Evolutionary conservation across 92 coral and sea anemone genomes (phyloP).

Genomic region (Epizoanthus stellaris): DNA sequence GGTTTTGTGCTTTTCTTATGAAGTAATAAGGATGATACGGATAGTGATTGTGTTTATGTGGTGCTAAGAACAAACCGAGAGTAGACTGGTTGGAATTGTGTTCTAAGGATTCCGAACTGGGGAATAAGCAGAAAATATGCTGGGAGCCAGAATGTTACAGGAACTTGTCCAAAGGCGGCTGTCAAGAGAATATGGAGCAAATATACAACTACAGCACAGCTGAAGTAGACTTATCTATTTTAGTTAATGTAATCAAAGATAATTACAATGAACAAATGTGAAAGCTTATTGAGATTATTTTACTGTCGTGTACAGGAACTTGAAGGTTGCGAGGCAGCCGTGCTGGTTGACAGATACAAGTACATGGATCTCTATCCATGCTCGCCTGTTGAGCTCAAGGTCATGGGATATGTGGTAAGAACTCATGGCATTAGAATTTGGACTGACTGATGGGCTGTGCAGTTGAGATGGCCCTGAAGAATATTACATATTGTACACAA

Average conservation of each 20-base stretch:
- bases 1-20: too few species aligned
- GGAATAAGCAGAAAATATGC: too few species aligned
- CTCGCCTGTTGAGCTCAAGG: conserved; percentile 79
- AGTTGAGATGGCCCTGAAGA: too few species aligned
- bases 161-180: too few species aligned
- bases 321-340: conserved; percentile 86
- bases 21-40: too few species aligned
- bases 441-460: neutral
- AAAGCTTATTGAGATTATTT: neutral
- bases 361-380: conserved; percentile 94
- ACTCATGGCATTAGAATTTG: neutral
- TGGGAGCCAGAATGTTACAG: too few species aligned
- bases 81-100: too few species aligned
- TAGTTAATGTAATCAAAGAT: neutral
- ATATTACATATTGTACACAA: too few species aligned
- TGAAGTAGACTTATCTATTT: neutral
- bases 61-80: too few species aligned
- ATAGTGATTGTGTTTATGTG: too few species aligned
- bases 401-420: conserved; percentile 95
- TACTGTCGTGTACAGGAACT: conserved; percentile 64
- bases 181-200: too few species aligned
- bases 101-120: too few species aligned
- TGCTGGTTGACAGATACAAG: conserved; percentile 93
- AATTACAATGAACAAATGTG: neutral
- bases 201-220: neutral